Evolutionary conservation across 2,797 vertebrate genomes (phyloP).

Genomic region (Threskiornis aethiopicus): DNA sequence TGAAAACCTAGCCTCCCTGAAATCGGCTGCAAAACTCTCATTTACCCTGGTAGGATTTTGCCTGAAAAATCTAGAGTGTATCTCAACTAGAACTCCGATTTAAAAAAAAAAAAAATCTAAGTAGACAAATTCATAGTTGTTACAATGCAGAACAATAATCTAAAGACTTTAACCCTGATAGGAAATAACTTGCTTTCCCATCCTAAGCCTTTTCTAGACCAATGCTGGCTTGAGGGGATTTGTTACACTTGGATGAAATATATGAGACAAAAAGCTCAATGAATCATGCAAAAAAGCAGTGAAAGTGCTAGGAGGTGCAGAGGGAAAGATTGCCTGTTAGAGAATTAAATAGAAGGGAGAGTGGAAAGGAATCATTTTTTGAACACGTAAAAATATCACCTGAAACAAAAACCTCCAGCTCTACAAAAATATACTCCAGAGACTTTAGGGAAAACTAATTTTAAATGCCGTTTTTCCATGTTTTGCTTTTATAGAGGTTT

Average conservation of each 20-base stretch:
- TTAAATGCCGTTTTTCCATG: not conserved
- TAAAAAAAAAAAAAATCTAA: not conserved
- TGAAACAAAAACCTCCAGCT: not conserved
- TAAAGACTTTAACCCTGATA: not conserved
- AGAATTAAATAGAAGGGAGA: slow-evolving; percentile 18
- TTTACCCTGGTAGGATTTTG: not conserved
- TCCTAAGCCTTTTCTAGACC: slow-evolving; percentile 24
- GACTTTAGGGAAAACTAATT: not conserved
- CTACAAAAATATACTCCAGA: not conserved
- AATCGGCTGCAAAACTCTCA: not conserved
- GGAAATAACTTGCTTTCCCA: slow-evolving; percentile 18
- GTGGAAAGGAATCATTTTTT: not conserved
- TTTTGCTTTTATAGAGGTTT: not conserved
- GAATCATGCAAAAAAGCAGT: slow-evolving; percentile 31
- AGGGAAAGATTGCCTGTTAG: not conserved
- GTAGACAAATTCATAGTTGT: not conserved
- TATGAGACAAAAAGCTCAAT: slow-evolving; percentile 42
- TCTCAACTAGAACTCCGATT: not conserved
- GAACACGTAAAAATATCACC: not conserved
- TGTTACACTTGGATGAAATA: slow-evolving; percentile 45
- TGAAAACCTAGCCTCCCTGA: not conserved
- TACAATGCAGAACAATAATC: not conserved
- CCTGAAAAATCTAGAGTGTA: not conserved
- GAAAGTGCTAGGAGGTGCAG: slow-evolving; percentile 12
- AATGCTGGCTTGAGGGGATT: not conserved